phyloP scores from a whole-genome alignment of 1,140 invertebrate genomes.

The Ceratina japonica region DNA sequence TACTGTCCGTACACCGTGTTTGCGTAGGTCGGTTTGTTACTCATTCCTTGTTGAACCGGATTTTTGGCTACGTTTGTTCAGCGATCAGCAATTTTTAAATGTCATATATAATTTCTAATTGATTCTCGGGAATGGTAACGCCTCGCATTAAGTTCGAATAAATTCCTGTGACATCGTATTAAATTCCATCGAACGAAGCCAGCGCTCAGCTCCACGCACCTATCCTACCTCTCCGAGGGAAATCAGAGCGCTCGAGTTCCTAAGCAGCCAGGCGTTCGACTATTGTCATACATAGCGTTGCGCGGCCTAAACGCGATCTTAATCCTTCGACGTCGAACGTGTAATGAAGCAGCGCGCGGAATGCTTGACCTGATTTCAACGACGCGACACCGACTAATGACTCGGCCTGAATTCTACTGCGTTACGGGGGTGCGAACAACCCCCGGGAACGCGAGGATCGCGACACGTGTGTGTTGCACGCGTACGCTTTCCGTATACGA shows the following conservation, averaged over 20 bases:
- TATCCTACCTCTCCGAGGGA: not conserved
- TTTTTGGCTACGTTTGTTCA: not conserved
- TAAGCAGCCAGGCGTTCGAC: constrained; percentile 17
- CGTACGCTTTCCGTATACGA: not conserved
- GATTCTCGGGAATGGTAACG: too few relatives aligned
- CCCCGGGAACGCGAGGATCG: not conserved
- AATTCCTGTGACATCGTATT: not conserved
- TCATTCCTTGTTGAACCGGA: not conserved
- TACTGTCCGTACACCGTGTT: not conserved
- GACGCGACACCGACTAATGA: constrained; percentile 26
- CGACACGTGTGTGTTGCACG: too few relatives aligned
- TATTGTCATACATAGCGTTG: constrained; percentile 17
- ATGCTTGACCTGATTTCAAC: constrained; percentile 35
- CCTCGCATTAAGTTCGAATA: not conserved
- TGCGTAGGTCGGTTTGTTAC: not conserved
- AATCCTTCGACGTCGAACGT: constrained; percentile 21
- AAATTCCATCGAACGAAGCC: not conserved
- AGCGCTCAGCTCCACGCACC: not conserved
- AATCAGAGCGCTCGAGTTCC: constrained; percentile 24
- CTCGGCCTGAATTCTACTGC: constrained; percentile 29
- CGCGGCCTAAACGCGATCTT: constrained; percentile 41
- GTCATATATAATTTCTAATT: too few relatives aligned
- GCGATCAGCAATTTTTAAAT: too few relatives aligned
- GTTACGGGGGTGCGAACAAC: constrained; percentile 6
- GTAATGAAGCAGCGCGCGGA: constrained; percentile 37